Percentiles rank a stretch among this genome's conserved stretches.
Evolutionary conservation across 2,797 vertebrate species (phyloP).

Genomic region (Catostomus latipinnis): DNA sequence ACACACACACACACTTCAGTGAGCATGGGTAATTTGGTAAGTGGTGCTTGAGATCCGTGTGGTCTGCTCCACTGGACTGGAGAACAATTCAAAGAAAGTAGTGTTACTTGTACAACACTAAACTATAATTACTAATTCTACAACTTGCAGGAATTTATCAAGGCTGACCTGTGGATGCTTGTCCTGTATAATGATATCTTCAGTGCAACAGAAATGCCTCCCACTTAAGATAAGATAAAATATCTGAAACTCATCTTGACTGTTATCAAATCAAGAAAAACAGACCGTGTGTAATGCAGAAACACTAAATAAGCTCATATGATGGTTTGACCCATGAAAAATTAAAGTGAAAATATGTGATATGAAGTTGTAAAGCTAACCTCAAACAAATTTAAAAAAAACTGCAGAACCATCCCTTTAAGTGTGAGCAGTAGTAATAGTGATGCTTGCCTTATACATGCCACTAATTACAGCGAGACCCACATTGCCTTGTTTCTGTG

Average conservation of each 20-base stretch:
- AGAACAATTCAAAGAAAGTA: no score
- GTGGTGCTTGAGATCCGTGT: no score
- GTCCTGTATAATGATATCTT: not conserved
- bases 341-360: not conserved
- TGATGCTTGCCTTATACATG: no score
- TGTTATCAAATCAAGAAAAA: not conserved
- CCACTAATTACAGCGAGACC: no score
- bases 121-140: no score
- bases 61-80: no score
- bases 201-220: not conserved
- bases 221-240: not conserved
- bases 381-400: not conserved
- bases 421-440: no score
- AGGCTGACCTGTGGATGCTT: conserved; percentile 1
- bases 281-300: not conserved
- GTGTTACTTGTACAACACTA: no score
- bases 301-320: not conserved
- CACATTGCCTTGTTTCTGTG: no score
- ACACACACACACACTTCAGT: no score
- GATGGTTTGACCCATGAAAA: not conserved
- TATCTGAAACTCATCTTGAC: not conserved
- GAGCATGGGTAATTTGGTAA: no score
- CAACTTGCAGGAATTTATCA: not conserved
- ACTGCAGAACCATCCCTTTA: not conserved
- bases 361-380: no score